Evolutionary conservation across 2,888 invertebrate species (phyloP).

Genomic region (Caenorhabditis becei): DNA sequence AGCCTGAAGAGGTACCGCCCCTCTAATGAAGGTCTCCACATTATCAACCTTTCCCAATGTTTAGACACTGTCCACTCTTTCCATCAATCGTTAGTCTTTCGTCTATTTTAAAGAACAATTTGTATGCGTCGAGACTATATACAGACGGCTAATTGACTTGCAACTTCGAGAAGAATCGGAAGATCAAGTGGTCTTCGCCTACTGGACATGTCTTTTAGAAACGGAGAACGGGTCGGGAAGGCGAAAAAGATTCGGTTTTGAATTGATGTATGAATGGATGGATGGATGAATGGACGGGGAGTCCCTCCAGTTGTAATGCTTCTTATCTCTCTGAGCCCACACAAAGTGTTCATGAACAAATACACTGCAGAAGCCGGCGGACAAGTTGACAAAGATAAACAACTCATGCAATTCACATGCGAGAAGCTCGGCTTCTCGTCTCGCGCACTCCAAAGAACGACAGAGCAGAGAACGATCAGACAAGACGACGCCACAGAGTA

Average conservation of each 20-base stretch:
- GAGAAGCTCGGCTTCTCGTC: not conserved
- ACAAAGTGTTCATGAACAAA: conserved; percentile 38
- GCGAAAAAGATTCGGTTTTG: too few species aligned
- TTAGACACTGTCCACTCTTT: not conserved
- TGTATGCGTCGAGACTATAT: not conserved
- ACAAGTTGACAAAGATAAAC: conserved; percentile 36
- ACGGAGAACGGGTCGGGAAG: not conserved
- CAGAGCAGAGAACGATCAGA: conserved; percentile 20
- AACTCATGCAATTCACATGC: conserved; percentile 53
- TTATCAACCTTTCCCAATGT: not conserved
- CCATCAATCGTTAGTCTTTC: not conserved
- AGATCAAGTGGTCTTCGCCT: not conserved
- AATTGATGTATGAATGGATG: not conserved
- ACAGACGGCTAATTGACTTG: conserved; percentile 4
- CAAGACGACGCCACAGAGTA: conserved; percentile 25
- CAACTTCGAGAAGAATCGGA: not conserved
- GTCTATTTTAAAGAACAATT: not conserved
- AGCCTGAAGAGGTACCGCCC: too few species aligned
- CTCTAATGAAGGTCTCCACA: too few species aligned
- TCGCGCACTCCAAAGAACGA: conserved; percentile 38
- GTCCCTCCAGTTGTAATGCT: not conserved
- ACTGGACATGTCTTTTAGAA: not conserved
- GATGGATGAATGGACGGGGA: not conserved
- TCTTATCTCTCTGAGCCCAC: conserved; percentile 9
- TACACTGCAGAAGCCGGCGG: conserved; percentile 15